Conservation (phyloP, 2,888 invertebrate genomes). For the Lithophane semibrunnea region DNA sequence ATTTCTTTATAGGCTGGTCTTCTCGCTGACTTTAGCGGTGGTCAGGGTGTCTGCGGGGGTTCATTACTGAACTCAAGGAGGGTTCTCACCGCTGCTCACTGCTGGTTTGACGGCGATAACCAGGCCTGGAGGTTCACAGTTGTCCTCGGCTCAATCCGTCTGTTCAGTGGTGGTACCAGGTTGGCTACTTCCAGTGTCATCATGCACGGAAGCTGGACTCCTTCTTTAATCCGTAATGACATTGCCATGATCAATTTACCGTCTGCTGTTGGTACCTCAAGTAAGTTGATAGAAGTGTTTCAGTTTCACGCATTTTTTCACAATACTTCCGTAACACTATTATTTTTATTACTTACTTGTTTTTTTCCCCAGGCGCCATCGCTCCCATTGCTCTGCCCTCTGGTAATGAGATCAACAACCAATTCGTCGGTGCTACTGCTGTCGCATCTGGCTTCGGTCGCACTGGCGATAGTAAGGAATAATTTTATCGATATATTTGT, state of each 20-base stretch:
- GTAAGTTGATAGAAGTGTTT: slow-evolving; percentile 60
- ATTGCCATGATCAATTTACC: slow-evolving; percentile 74
- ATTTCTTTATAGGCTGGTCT: slow-evolving; percentile 64
- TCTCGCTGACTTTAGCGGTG: slow-evolving; percentile 25
- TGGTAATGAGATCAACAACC: slow-evolving; percentile 61
- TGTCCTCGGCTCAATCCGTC: slow-evolving; percentile 72
- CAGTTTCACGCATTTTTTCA: neutral
- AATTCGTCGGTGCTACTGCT: slow-evolving; percentile 67
- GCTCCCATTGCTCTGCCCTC: slow-evolving; percentile 68
- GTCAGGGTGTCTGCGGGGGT: slow-evolving; percentile 75
- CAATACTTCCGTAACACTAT: neutral
- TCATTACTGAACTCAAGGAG: slow-evolving; percentile 70
- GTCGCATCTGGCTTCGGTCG: slow-evolving; percentile 75
- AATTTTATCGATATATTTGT: neutral
- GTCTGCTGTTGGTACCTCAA: slow-evolving; percentile 52
- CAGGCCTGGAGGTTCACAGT: slow-evolving; percentile 61
- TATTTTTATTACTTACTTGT: neutral
- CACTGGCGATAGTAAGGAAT: slow-evolving; percentile 62
- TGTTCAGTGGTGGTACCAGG: slow-evolving; percentile 78
- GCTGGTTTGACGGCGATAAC: slow-evolving; percentile 15
- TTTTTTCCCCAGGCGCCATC: slow-evolving; percentile 60
- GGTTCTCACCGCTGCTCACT: slow-evolving; percentile 69
- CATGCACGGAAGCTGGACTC: slow-evolving; percentile 74
- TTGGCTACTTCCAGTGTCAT: slow-evolving; percentile 66
- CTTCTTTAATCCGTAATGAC: slow-evolving; percentile 73